Evolutionary conservation across 2,888 invertebrate genomes (phyloP), one percentile per base, ranked within the genome.

Genomic region (Rhodophaea formosa): DNA sequence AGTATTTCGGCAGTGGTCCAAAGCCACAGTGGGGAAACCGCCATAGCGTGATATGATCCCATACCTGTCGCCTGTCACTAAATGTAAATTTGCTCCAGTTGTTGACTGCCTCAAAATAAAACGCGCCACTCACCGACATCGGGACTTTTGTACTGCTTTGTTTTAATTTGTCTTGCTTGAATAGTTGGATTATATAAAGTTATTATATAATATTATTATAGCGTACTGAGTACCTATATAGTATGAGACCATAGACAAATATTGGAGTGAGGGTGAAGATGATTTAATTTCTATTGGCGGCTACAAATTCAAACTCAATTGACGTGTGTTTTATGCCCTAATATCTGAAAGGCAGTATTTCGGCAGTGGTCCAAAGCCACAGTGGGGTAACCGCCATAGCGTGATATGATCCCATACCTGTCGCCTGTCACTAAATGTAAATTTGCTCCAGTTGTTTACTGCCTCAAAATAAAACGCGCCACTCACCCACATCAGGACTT

Each of bases 381-480:
- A 30, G 53, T 57, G 53, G 43, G 57, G 5, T 0, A 3, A 0
- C 44, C 16, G 59, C 55, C 39, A 62, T 86, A 61, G 84, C 86
- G 86, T 86, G 87, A 70, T 67, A 74, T 61, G 55, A 59, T 63
- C 73, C 84, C 80, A 87, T 87, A 86, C 81, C 81, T 80, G 80
- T 76, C 77, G 65, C 62, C 58, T 74, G 79, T 80, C 80, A 68
- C 69, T 64, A 64, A 69, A 74, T 73, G 71, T 73, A 74, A 78
- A 74, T 75, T 68, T 59, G 69, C 69, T 65, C 67, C 67, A 60
- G 46, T 64, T 65, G 64, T 68, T 69, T 74, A 71, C 72, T 67
- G 66, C 62, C 64, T 61, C 64, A 68, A 73, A 75, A 76, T 73
- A 76, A 75, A 72, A 72, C 72, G 63, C 66, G 65, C 60, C 62